These are phyloP conservation scores for Nomia melanderi DNA, from an alignment of 1,140 invertebrate genomes.

Conservation along the genomic window DNA sequence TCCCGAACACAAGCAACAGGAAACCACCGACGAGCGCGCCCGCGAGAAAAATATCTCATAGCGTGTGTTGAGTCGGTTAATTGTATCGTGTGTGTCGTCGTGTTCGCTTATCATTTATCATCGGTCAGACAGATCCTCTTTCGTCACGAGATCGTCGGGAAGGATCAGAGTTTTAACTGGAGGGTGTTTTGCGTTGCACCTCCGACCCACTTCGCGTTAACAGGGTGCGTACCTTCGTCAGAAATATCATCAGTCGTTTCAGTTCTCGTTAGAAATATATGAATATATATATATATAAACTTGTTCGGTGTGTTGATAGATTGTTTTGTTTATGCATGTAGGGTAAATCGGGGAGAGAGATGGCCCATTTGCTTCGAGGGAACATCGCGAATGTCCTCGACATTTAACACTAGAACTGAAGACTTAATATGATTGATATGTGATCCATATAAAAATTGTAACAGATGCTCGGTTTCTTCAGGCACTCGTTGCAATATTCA, in stretches of 20 bases:
- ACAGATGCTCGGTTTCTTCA: no score
- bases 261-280: no score
- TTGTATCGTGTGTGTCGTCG: slow-evolving; percentile 29
- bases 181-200: slow-evolving; percentile 64
- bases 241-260: slow-evolving; percentile 47
- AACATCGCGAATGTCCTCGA: no score
- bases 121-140: slow-evolving; percentile 30
- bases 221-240: slow-evolving; percentile 46
- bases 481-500: no score
- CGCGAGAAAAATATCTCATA: neutral
- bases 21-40: slow-evolving; percentile 17
- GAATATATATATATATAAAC: no score
- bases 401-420: no score
- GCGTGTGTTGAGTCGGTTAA: slow-evolving; percentile 3
- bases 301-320: no score
- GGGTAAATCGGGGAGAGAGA: no score
- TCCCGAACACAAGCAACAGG: slow-evolving; percentile 20
- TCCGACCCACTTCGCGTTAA: slow-evolving; percentile 74
- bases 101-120: slow-evolving; percentile 14
- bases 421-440: no score
- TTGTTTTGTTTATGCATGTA: no score
- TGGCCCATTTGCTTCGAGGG: no score
- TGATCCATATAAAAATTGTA: no score
- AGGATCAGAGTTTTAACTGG: slow-evolving; percentile 11
- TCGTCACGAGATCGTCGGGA: slow-evolving; percentile 15